These are phyloP conservation scores for Telenomus remus DNA, from an alignment of 1,140 invertebrate species.

Conservation along the genomic window DNA sequence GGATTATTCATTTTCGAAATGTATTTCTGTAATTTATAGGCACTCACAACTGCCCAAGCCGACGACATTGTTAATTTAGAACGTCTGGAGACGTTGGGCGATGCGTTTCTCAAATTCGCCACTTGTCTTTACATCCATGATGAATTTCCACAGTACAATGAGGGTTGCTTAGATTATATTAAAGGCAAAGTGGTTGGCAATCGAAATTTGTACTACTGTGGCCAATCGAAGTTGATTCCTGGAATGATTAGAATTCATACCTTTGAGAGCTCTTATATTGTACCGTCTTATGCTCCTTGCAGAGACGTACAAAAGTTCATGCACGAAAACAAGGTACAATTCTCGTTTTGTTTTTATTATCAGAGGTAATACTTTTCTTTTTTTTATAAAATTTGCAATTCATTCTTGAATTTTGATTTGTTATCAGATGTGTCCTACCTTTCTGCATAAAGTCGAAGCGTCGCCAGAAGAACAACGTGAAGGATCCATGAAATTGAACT, in stretches of 20 bases:
- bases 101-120: constrained; percentile 91
- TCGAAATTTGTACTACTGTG: constrained; percentile 84
- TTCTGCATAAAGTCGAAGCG: constrained; percentile 72
- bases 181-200: constrained; percentile 89
- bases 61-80: constrained; percentile 90
- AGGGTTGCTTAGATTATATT: constrained; percentile 85
- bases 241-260: constrained; percentile 80
- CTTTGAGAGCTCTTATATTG: constrained; percentile 78
- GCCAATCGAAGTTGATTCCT: constrained; percentile 74
- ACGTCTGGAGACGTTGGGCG: constrained; percentile 89
- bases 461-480: constrained; percentile 66
- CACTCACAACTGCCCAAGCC: constrained; percentile 83
- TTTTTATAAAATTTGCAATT: neutral
- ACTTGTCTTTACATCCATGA: constrained; percentile 84
- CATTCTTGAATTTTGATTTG: neutral
- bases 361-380: neutral
- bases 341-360: constrained; percentile 6
- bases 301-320: constrained; percentile 58
- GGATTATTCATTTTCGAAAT: no score
- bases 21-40: constrained; percentile 70
- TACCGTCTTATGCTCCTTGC: constrained; percentile 77
- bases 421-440: constrained; percentile 64
- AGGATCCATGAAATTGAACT: constrained; percentile 64
- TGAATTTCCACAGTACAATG: constrained; percentile 81
- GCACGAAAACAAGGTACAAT: constrained; percentile 46